These are phyloP conservation scores for Beaufortia kweichowensis DNA, from an alignment of 2,113 vertebrate genomes.

Conservation along the genomic window DNA sequence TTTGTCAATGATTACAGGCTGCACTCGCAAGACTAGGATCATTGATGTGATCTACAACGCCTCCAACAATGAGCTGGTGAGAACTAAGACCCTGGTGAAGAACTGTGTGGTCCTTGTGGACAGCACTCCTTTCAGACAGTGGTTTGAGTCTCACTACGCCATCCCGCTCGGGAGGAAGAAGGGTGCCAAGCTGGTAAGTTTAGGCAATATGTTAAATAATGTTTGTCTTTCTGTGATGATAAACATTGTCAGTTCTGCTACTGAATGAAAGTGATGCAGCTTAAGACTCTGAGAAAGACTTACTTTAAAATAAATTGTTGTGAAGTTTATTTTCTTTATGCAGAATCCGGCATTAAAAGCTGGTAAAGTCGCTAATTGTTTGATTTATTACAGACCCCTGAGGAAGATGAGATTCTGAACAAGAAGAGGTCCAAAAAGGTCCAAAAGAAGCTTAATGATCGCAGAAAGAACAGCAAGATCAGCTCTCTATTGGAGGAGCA, in stretches of 20 bases:
- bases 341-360: not conserved
- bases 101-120: constrained; percentile 94
- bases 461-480: constrained; percentile 93
- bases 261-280: constrained; percentile 83
- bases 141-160: constrained; percentile 95
- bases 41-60: constrained; percentile 99
- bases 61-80: constrained; percentile 96
- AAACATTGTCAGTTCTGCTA: constrained; percentile 91
- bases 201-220: not conserved
- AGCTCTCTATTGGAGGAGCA: constrained; percentile 92
- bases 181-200: constrained; percentile 91
- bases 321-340: not conserved
- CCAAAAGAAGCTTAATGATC: constrained; percentile 93
- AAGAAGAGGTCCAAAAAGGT: constrained; percentile 98
- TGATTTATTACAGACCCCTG: constrained; percentile 79
- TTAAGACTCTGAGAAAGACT: constrained; percentile 80
- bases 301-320: not conserved
- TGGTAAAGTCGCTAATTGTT: too few relatives aligned
- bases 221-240: constrained; percentile 83
- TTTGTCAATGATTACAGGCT: constrained; percentile 74
- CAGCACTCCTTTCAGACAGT: constrained; percentile 95
- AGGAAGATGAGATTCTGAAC: constrained; percentile 96
- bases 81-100: constrained; percentile 98
- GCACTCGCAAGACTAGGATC: constrained; percentile 96
- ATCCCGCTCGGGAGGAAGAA: constrained; percentile 96